phyloP scores from a whole-genome alignment of 2,888 invertebrate species.

The Eumacrocentrus americanus region DNA sequence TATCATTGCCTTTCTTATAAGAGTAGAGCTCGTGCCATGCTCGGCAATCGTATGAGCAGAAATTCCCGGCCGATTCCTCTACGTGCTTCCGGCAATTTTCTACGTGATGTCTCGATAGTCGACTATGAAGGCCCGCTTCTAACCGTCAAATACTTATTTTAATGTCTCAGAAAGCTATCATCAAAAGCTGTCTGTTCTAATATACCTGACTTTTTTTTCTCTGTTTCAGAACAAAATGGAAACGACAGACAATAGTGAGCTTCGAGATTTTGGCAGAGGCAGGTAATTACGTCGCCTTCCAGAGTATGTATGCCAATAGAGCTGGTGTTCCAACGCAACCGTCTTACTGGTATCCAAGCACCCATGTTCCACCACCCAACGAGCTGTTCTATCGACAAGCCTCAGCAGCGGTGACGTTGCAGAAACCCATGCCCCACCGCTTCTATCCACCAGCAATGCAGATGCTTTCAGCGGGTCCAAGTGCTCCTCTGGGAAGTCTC shows the following conservation, averaged over 20 bases:
- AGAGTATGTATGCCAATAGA: slow-evolving; percentile 77
- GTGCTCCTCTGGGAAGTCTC: slow-evolving; percentile 70
- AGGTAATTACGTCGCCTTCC: slow-evolving; percentile 98
- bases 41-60: background rate
- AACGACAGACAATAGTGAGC: slow-evolving; percentile 97
- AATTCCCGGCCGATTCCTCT: slow-evolving; percentile 29
- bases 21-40: background rate
- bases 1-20: slow-evolving; percentile 17
- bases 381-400: slow-evolving; percentile 85
- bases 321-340: slow-evolving; percentile 54
- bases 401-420: slow-evolving; percentile 75
- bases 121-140: slow-evolving; percentile 16
- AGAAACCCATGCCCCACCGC: slow-evolving; percentile 82
- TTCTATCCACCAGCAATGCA: slow-evolving; percentile 67
- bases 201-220: slow-evolving; percentile 2
- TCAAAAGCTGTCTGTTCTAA: background rate
- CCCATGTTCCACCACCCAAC: slow-evolving; percentile 66
- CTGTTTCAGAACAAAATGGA: slow-evolving; percentile 93
- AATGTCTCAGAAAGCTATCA: background rate
- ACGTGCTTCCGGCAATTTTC: slow-evolving; percentile 37
- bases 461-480: slow-evolving; percentile 69
- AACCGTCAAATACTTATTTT: background rate
- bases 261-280: slow-evolving; percentile 96
- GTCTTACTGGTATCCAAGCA: slow-evolving; percentile 64
- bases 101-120: slow-evolving; percentile 40